Evolutionary conservation across 2,113 vertebrate species (phyloP), one percentile per base, ranked within the genome.

Genomic region (Hypanus sabinus): DNA sequence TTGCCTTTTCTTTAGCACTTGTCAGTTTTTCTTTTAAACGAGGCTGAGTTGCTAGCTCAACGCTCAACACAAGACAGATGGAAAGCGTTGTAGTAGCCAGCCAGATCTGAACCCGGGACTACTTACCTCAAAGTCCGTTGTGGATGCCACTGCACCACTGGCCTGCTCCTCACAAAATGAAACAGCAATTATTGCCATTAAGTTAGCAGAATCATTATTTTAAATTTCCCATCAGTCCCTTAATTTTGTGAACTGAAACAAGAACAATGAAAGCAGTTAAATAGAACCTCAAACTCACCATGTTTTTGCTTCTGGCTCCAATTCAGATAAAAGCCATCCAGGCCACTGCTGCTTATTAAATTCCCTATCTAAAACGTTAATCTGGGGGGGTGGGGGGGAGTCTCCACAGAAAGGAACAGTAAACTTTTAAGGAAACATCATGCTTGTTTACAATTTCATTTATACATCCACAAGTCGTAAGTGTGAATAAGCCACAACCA

Each of bases 231-330:
- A 55, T 55, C 8, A 85, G 20, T 20, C 81, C 55, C 16, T 85
- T 85, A 24, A 85, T 77, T 77, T 77, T 77, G 30, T 77, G 76
- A 77, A 77, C n/a, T 85, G 14, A 20, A 24, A 24, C 46, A 57
- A 57, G 81, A 85, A 85, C 81, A 85, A 55, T 85, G 22, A 85
- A 55, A 46, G 81, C 55, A 55, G 46, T 85, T 85, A 20, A 85
- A 27, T 5, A 20, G 55, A 57, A 24, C 46, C 38, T 57, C 46
- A 46, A 85, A 20, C 16, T 55, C 80, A 22, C 36, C 80, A 22
- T 22, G 20, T 46, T 83, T 83, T 83, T 55, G 36, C 80, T 83
- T 20, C 36, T 24, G 36, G 22, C 80, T 83, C 55, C 36, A 24
- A 5, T 85, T 55, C 20, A 85, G 81, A 57, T 11, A 46, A 2